These are phyloP conservation scores for Lasioglossum zephyrum DNA, from an alignment of 2,888 invertebrate genomes.

Conservation along the genomic window DNA sequence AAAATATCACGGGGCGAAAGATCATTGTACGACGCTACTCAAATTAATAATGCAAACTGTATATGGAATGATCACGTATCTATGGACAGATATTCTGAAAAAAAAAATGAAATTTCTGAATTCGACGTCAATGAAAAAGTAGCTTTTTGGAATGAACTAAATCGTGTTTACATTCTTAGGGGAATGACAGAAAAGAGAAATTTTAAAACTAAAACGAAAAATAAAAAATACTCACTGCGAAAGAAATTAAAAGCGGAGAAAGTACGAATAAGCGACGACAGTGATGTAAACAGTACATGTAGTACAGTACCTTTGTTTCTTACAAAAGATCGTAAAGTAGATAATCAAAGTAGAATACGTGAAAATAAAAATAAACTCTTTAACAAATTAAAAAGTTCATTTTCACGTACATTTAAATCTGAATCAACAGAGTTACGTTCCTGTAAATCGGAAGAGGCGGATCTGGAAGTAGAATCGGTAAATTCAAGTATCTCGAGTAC, in stretches of 20 bases:
- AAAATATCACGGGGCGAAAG: background rate
- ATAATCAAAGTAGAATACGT: background rate
- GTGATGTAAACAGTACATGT: background rate
- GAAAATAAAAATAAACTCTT: background rate
- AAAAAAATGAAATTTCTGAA: too few species aligned
- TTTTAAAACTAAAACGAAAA: background rate
- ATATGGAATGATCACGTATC: background rate
- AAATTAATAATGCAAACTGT: background rate
- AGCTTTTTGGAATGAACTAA: background rate
- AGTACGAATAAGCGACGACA: background rate
- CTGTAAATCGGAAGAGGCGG: background rate
- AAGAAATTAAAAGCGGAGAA: background rate
- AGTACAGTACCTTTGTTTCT: background rate
- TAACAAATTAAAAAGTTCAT: background rate
- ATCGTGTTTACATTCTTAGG: background rate
- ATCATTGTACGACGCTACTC: background rate
- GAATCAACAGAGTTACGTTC: too few species aligned
- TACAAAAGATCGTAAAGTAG: background rate
- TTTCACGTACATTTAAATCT: background rate
- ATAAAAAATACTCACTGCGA: background rate
- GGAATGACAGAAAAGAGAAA: background rate
- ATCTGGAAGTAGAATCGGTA: background rate
- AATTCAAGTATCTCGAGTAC: background rate
- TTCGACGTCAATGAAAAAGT: background rate
- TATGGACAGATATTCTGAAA: background rate